Evolutionary conservation across 2,888 invertebrate genomes (phyloP), one percentile per base, ranked within the genome.

Genomic region (Hypercompe scribonia): DNA sequence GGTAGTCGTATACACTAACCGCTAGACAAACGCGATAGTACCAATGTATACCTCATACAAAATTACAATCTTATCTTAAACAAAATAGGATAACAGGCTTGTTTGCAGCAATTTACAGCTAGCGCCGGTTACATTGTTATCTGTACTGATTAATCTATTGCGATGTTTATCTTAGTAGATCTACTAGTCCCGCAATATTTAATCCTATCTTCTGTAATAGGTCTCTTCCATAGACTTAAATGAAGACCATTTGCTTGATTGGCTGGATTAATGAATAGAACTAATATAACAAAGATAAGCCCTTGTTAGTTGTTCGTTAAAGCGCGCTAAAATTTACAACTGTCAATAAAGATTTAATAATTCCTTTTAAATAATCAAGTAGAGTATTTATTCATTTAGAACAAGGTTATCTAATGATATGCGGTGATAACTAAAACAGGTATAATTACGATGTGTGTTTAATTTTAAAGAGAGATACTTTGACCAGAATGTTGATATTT

Each of bases 101-200:
- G 71, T 58, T 71, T 64, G 50, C 68, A 71, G 68, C 71, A 74
- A 74, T 71, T 74, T 65, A 71, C 58, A 34, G 42, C 58, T 46
- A 67, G 28, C 39, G 31, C 10, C 36, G 42, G 65, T 18, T 54
- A 71, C 65, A 71, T 58, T 36, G 71, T 68, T 71, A 68, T 46
- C 71, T 24, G 34, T 36, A 71, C 71, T 71, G 68, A 71, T 71
- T 68, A 68, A 68, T 65, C 42, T 68, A 65, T 33, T 65, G 24
- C 34, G 24, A n/a, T 67, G 71, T 42, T 74, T 71, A 74, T 68
- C 64, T 36, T 65, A 24, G 54, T 42, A 61, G 46, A 71, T 68
- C 42, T 65, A 68, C 71, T 50, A 15, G 28, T 13, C 28, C 31
- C n/a, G 50, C 31, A 36, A 36, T 54, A 42, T 61, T n/a, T 67